A percentile compares a stretch with the other conserved stretches of the same genome.
These are phyloP conservation scores for Crocallis elinguaria DNA, from an alignment of 2,888 invertebrate species.

Conservation along the genomic window DNA sequence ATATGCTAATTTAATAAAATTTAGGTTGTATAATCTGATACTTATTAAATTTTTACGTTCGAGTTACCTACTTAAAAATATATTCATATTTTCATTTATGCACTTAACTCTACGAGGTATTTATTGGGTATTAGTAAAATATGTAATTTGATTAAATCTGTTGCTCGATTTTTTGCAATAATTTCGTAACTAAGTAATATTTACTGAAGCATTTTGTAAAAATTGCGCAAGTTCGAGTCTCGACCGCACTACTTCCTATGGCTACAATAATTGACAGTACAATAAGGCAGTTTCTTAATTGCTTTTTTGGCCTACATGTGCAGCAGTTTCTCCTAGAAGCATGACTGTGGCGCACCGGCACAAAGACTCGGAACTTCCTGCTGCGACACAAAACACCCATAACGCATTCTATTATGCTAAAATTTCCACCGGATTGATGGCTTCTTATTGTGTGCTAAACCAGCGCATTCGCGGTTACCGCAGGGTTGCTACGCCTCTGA, in stretches of 20 bases:
- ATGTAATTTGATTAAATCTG: neutral
- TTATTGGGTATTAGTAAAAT: neutral
- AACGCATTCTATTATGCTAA: conserved; percentile 26
- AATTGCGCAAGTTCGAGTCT: no score
- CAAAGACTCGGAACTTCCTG: conserved; percentile 17
- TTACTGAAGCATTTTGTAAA: no score
- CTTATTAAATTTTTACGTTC: neutral
- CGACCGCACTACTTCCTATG: no score
- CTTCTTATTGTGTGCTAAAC: conserved; percentile 29
- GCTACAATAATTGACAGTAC: no score
- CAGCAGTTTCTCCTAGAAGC: neutral
- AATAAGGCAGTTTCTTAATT: no score
- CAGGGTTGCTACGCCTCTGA: conserved; percentile 5
- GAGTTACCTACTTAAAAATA: neutral
- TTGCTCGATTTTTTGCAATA: neutral
- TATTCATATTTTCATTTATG: neutral
- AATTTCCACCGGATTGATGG: conserved; percentile 31
- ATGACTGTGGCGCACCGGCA: neutral
- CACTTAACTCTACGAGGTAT: neutral
- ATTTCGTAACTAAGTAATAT: neutral
- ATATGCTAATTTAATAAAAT: neutral
- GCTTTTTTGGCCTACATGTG: neutral
- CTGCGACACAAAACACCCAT: conserved; percentile 12
- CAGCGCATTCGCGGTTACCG: conserved; percentile 22
- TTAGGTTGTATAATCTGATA: neutral